Evolutionary conservation across 2,113 vertebrate species (phyloP).

Genomic region (Dinomys branickii): DNA sequence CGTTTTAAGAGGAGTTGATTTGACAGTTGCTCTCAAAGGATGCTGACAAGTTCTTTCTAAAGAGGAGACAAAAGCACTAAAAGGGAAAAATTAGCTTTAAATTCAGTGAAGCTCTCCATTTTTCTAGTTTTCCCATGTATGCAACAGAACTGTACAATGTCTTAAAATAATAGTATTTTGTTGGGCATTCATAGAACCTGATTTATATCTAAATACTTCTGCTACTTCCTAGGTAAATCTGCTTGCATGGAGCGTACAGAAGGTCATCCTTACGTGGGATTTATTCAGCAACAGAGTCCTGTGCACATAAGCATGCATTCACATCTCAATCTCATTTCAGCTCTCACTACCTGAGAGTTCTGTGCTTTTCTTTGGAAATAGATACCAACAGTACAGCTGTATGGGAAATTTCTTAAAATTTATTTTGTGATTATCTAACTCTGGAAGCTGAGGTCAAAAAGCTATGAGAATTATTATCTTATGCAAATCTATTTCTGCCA

Average conservation of each 20-base stretch:
- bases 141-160: background rate
- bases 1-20: conserved; percentile 46
- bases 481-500: background rate
- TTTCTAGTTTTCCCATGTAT: background rate
- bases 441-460: background rate
- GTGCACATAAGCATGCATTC: background rate
- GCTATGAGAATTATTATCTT: background rate
- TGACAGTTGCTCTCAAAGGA: conserved; percentile 11
- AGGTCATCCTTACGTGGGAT: background rate
- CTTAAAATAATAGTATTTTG: background rate
- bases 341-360: background rate
- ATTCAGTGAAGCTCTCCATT: background rate
- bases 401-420: conserved; percentile 15
- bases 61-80: background rate
- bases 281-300: background rate
- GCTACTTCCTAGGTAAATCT: background rate
- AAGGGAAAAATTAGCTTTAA: conserved; percentile 26
- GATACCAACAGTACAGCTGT: background rate
- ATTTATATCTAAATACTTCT: background rate
- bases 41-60: conserved; percentile 17
- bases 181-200: background rate
- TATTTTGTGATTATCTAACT: background rate
- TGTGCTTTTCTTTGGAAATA: background rate
- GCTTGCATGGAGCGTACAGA: background rate
- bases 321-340: background rate